phyloP scores from a whole-genome alignment of 1,140 invertebrate genomes.

The Aphelinus certus region DNA sequence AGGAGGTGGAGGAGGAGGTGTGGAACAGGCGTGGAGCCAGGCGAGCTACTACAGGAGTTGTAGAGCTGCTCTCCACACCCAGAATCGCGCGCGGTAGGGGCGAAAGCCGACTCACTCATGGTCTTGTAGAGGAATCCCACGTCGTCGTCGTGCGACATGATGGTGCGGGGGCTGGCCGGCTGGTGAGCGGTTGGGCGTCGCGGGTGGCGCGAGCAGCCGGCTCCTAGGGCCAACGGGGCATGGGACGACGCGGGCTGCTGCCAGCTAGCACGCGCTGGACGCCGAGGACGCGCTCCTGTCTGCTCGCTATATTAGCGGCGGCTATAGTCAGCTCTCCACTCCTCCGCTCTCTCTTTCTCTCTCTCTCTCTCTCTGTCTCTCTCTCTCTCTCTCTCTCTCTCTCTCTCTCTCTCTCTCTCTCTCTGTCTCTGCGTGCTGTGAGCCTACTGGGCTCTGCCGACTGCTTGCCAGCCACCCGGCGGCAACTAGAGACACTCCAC shows the following conservation, averaged over 20 bases:
- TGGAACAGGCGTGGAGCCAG: too few relatives aligned
- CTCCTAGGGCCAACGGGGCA: not conserved
- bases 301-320: too few relatives aligned
- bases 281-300: too few relatives aligned
- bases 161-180: constrained; percentile 7
- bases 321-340: too few relatives aligned
- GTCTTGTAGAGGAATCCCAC: constrained; percentile 66
- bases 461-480: too few relatives aligned
- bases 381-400: not conserved
- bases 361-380: not conserved
- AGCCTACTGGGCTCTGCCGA: too few relatives aligned
- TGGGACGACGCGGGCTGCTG: constrained; percentile 12
- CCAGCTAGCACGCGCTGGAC: constrained; percentile 17
- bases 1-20: too few relatives aligned
- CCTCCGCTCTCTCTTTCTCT: not conserved
- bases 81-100: too few relatives aligned
- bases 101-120: constrained; percentile 58
- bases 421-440: not conserved
- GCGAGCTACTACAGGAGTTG: too few relatives aligned
- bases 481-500: too few relatives aligned
- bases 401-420: not conserved
- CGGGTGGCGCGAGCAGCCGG: not conserved
- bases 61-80: too few relatives aligned
- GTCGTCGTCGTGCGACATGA: constrained; percentile 64
- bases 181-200: not conserved